Evolutionary conservation across 2,888 invertebrate species (phyloP), one percentile per base, ranked within the genome.

Genomic region (Epirrhoe alternata): DNA sequence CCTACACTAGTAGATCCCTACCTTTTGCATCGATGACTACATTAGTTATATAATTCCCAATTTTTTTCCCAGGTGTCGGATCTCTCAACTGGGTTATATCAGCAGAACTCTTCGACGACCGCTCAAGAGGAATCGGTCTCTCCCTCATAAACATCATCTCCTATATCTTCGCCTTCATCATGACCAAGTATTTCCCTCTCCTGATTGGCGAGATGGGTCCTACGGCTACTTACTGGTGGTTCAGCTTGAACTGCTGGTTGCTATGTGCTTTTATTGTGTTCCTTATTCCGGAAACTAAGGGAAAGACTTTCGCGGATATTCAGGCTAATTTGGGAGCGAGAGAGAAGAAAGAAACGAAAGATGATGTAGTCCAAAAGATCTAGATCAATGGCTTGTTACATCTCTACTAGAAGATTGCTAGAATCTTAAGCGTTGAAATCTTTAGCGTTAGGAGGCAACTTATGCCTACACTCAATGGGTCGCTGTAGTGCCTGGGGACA

Each of bases 201-300:
- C 35, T 86, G 0, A n/a, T 63, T 0, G 65, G 75, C 0, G 64
- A 85, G 0, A 47, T 47, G 4, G 88, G 88, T 0, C 78, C 85
- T 0, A 77, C 86, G 0, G 64, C 74, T 0, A 86, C 84, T 0
- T 89, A 86, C 51, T 87, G 85, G 84, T 49, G 80, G 8, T 86
- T 86, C 30, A 76, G 79, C 24, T 66, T 69, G 0, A 79, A 78
- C 31, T 81, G 83, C 57, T 86, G 1, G 42, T 79, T 0, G 65
- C 80, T 0, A 12, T 74, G 77, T 38, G 5, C 76, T 3, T 80
- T 85, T 53, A 73, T 86, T 1, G 17, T 77, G 14, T 73, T 83
- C 14, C 80, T 77, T 55, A 66, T 91, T 4, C 91, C 91, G 0
- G 91, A 91, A 61, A 91, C 90, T 1, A 90, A 89, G 31, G 89